phyloP scores from a whole-genome alignment of 2,888 invertebrate species.

The Rhodophaea formosa region DNA sequence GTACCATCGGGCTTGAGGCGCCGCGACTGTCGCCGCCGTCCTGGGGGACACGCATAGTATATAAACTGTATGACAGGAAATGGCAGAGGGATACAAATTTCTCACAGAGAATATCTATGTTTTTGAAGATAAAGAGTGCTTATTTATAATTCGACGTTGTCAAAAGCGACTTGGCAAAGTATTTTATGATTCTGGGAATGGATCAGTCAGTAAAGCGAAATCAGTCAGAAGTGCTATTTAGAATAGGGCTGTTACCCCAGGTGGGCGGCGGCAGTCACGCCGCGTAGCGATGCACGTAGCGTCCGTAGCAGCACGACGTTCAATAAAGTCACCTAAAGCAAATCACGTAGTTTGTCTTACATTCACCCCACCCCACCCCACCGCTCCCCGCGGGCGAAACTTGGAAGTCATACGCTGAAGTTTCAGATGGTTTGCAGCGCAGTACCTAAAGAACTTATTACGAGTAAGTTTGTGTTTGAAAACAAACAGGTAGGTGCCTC shows the following conservation, averaged over 20 bases:
- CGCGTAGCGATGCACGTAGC: constrained; percentile 11
- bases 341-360: constrained; percentile 14
- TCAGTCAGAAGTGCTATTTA: not conserved
- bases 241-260: too few relatives aligned
- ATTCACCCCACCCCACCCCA: not conserved
- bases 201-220: not conserved
- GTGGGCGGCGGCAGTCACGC: not conserved
- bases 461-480: too few relatives aligned
- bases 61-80: too few relatives aligned
- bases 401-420: not conserved
- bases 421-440: not conserved
- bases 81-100: too few relatives aligned
- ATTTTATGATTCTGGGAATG: too few relatives aligned
- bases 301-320: constrained; percentile 14
- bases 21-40: not conserved
- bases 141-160: too few relatives aligned
- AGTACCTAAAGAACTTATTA: too few relatives aligned
- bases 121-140: too few relatives aligned
- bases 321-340: constrained; percentile 13
- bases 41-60: not conserved
- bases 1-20: not conserved
- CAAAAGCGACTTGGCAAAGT: too few relatives aligned
- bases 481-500: too few relatives aligned
- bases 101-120: too few relatives aligned
- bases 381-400: too few relatives aligned